A percentile compares a stretch with the other conserved stretches of the same genome.
These are phyloP conservation scores for Hedychridium roseum DNA, from an alignment of 2,888 invertebrate genomes.

Conservation along the genomic window DNA sequence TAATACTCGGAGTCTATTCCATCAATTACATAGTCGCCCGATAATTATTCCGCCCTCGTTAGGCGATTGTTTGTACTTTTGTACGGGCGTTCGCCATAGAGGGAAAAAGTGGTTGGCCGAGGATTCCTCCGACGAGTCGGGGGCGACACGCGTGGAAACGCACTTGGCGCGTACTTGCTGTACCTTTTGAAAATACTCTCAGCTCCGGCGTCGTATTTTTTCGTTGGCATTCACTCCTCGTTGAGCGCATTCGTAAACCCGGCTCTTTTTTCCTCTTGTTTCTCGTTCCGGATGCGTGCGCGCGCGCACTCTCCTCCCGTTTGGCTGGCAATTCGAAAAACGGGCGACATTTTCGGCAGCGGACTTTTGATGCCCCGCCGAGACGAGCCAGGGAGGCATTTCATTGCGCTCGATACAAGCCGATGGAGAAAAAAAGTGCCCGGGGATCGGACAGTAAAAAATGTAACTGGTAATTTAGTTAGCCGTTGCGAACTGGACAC, in stretches of 20 bases:
- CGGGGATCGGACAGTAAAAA: constrained; percentile 61
- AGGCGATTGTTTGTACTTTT: constrained; percentile 8
- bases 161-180: no score
- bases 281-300: constrained; percentile 2
- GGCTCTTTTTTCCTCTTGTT: no score
- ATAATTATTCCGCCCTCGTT: constrained; percentile 42
- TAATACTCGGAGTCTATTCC: constrained; percentile 45
- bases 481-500: constrained; percentile 56
- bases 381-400: constrained; percentile 50
- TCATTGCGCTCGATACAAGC: constrained; percentile 61
- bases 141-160: no score
- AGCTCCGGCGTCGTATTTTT: no score
- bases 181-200: no score
- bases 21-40: constrained; percentile 48
- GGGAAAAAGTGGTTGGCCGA: no score
- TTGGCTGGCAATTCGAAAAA: constrained; percentile 8
- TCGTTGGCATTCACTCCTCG: no score
- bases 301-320: background rate
- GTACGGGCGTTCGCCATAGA: no score
- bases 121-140: no score
- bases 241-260: no score
- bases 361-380: constrained; percentile 31
- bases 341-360: constrained; percentile 35
- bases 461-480: constrained; percentile 63
- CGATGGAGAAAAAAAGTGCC: constrained; percentile 53